phyloP scores from a whole-genome alignment of 2,113 vertebrate species.

The Cepphus grylle region DNA sequence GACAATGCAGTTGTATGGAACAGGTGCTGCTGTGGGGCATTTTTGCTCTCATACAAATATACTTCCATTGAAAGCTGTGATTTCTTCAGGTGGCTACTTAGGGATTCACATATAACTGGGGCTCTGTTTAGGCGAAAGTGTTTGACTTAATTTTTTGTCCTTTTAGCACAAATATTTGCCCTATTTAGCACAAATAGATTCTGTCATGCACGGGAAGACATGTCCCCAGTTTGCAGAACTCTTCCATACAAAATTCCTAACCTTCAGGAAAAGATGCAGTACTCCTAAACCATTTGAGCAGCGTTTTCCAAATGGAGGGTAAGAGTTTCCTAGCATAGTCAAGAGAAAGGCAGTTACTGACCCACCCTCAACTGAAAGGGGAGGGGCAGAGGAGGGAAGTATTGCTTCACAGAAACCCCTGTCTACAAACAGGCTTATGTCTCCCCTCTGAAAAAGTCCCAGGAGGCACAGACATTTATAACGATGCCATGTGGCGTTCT shows the following conservation, averaged over 20 bases:
- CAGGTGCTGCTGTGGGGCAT: background rate
- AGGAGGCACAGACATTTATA: slow-evolving; percentile 1
- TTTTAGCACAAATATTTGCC: background rate
- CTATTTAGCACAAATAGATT: background rate
- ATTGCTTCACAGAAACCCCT: slow-evolving; percentile 21
- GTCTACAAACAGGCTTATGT: background rate
- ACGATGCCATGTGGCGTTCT: background rate
- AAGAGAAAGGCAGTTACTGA: slow-evolving; percentile 15
- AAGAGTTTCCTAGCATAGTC: background rate
- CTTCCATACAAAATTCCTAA: background rate
- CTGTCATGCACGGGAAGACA: background rate
- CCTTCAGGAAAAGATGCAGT: background rate
- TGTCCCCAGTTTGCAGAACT: background rate
- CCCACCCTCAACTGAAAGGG: slow-evolving; percentile 21
- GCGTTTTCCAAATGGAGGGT: background rate
- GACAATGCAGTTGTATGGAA: background rate
- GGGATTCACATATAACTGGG: background rate
- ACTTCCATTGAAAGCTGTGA: background rate
- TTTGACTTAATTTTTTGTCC: background rate
- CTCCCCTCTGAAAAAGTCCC: background rate
- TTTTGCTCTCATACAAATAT: background rate
- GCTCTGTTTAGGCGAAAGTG: background rate
- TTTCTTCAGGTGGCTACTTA: background rate
- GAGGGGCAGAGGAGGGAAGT: slow-evolving; percentile 10
- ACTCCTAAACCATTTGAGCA: background rate